Evolutionary conservation across 2,888 invertebrate species (phyloP), one percentile per base, ranked within the genome.

Genomic region (Dyspetes luteomarginatus): DNA sequence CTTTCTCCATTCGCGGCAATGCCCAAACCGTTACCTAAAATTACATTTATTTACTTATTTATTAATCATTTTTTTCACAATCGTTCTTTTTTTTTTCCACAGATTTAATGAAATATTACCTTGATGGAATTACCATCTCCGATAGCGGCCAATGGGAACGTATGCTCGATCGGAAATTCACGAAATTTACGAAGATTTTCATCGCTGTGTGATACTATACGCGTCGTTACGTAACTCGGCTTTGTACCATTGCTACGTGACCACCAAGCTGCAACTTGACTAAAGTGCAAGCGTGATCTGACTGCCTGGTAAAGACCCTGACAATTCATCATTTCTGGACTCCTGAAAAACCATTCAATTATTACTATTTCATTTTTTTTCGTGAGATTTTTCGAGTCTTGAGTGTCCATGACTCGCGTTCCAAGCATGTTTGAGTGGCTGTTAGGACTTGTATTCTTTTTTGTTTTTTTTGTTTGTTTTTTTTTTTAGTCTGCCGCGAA

Each of bases 181-280:
- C 89, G 88, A 82, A 91, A 91, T 81, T 88, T 91, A n/a, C 90
- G 85, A 17, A 92, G 90, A 82, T 90, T 90, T 22, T 92, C 91
- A 65, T 90, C 90, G 83, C 85, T 88, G 84, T 86, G 83, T 5
- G 88, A 85, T 2, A 91, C 90, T 48, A 91, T 87, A 56, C 89
- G 85, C 4, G 89, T 91, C 89, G 93, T 93, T 89, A 91, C 92
- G 91, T 91, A 93, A 91, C 84, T 92, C 85, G 88, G 93, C 87
- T 86, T 92, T 84, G 86, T 62, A 30, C 88, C 93, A 85, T 89
- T 90, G 85, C 91, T 92, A 67, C 89, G 88, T 48, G 95, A 94
- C 87, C 96, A 94, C 98, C 98, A 99, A 72, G 98, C 98, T 65
- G 98, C 97, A 85, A 99, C 95, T 93, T 99, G 98, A 3, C 98